A percentile compares a stretch with the other conserved stretches of the same genome.
These are phyloP conservation scores for Bovichtus variegatus DNA, from an alignment of 2,797 vertebrate genomes.

Conservation along the genomic window DNA sequence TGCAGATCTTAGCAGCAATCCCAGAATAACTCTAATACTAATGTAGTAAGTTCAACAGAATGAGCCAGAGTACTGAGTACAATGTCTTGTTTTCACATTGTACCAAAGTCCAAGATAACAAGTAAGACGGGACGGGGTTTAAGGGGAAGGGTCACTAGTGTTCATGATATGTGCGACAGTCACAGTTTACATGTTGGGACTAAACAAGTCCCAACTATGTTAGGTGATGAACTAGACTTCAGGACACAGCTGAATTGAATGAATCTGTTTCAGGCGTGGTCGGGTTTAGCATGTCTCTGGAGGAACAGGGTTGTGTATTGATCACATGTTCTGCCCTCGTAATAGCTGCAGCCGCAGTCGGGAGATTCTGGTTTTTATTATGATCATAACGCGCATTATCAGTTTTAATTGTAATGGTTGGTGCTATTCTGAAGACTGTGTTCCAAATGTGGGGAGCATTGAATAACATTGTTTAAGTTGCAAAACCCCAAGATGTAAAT, in stretches of 20 bases:
- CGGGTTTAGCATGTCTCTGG: constrained; percentile 17
- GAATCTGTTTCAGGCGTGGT: constrained; percentile 33
- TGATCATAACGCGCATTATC: constrained; percentile 4
- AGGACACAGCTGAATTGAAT: constrained; percentile 32
- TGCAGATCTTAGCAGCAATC: not conserved
- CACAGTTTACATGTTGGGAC: constrained; percentile 9
- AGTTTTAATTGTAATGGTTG: constrained; percentile 4
- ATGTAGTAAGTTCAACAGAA: not conserved
- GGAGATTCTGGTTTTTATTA: constrained; percentile 4
- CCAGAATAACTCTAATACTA: not conserved
- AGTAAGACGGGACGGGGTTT: not conserved
- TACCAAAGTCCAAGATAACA: not conserved
- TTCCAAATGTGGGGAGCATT: not conserved
- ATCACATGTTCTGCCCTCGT: constrained; percentile 26
- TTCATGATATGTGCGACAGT: constrained; percentile 5
- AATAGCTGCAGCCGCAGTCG: constrained; percentile 27
- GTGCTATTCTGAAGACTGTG: constrained; percentile 13
- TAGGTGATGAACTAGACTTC: constrained; percentile 21
- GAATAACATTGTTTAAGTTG: constrained; percentile 13
- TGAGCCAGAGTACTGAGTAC: not conserved
- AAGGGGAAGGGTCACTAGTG: not conserved
- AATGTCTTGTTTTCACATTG: not conserved
- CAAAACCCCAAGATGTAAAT: constrained; percentile 4
- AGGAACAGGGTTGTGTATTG: constrained; percentile 30
- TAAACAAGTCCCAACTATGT: constrained; percentile 27